Evolutionary conservation across 2,888 invertebrate genomes (phyloP), one percentile per base, ranked within the genome.

Genomic region (Bursaphelenchus okinawaensis): DNA sequence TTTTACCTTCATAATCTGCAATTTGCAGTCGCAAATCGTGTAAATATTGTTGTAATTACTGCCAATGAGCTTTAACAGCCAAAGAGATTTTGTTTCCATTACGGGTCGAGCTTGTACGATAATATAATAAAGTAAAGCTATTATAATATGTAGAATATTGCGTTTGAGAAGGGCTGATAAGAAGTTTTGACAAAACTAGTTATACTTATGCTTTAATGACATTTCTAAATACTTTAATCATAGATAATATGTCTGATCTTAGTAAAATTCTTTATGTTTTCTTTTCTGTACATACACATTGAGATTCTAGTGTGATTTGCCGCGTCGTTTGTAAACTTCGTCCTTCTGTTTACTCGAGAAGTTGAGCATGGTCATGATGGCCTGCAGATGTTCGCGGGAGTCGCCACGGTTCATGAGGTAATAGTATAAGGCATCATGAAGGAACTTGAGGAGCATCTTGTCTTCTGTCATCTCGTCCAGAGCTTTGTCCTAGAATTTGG

Each of bases 391-490:
- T 19, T 91, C 90, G 63, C 90, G 89, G 82, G 92, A 91, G 83
- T 92, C 91, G 23, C 79, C 80, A 4, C 73, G 89, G 83, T 92
- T 92, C 2, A 92, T 90, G 66, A 93, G 87, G 84, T 92, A 93
- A 84, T 93, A 92, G 84, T 91, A 93, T 79, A 93, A 88, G 62
- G 93, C 92, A 68, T 92, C 92, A 85, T 92, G 92, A 70, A 93
- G 87, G 85, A 93, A 93, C 84, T 91, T 91, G 80, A 93, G 86
- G 22, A 91, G 92, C 73, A 92, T 89, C 85, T 91, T 91, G n/a
- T 92, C 91, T 85, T 92, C 92, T 65, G 80, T 78, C 64, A 79
- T 69, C 26, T 72, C 70, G 54, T 79, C 81, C 20, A 74, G 52
- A 51, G 65, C 58, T 23, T 61, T 57, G 7, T 74, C 72, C 72